Evolutionary conservation across 2,888 invertebrate species (phyloP).

Genomic region (Dioctria linearis): DNA sequence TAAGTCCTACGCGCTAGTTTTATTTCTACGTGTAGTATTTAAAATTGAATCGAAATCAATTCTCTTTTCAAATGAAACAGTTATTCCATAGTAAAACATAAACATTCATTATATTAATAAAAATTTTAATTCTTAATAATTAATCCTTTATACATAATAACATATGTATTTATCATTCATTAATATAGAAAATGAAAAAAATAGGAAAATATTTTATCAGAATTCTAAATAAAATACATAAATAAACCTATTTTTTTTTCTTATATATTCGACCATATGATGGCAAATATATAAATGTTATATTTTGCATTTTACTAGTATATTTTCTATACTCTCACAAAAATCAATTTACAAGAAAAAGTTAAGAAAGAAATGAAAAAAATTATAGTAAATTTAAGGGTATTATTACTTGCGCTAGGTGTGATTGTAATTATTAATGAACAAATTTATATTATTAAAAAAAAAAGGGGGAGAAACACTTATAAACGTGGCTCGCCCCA

Average conservation of each 20-base stretch:
- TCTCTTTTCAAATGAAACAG: constrained; percentile 32
- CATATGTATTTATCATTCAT: constrained; percentile 47
- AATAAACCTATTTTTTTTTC: constrained; percentile 35
- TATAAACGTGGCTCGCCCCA: not conserved
- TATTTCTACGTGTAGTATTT: not conserved
- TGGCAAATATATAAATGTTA: constrained; percentile 45
- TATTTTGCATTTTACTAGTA: constrained; percentile 27
- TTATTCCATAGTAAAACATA: constrained; percentile 40
- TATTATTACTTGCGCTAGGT: not conserved
- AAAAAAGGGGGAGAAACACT: not conserved
- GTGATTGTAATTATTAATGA: not conserved
- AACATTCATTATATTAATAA: constrained; percentile 49
- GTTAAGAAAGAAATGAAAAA: constrained; percentile 2
- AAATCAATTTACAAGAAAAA: constrained; percentile 33
- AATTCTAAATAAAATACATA: constrained; percentile 49
- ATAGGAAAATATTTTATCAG: constrained; percentile 40
- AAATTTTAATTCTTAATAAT: constrained; percentile 51
- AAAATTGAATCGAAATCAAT: constrained; percentile 2
- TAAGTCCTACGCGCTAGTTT: not conserved
- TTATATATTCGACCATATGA: constrained; percentile 32
- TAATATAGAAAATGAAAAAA: constrained; percentile 44
- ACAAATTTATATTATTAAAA: constrained; percentile 4
- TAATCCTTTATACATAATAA: constrained; percentile 52
- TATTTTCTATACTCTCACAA: constrained; percentile 33
- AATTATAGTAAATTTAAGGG: not conserved